phyloP scores from a whole-genome alignment of 1,140 invertebrate genomes.

The Akabosia matsudoensis region DNA sequence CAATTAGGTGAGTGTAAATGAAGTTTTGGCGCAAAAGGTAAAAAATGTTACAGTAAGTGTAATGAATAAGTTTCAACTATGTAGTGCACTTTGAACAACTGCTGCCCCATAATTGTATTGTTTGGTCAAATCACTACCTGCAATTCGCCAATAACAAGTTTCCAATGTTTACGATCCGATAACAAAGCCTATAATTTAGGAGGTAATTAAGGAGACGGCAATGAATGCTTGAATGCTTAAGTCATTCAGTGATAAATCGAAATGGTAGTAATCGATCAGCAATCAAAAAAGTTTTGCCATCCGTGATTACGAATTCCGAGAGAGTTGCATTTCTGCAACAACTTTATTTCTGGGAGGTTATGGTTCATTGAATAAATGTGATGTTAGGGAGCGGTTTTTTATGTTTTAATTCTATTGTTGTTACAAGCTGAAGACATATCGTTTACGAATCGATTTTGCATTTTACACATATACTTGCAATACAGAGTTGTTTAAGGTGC shows the following conservation, averaged over 20 bases:
- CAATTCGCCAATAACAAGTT: neutral
- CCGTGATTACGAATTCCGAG: no score
- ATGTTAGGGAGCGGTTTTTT: conserved; percentile 1
- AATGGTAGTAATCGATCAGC: conserved; percentile 1
- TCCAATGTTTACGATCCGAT: neutral
- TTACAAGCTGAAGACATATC: no score
- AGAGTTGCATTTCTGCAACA: no score
- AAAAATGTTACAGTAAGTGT: neutral
- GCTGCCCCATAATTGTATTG: neutral
- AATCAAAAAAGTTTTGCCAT: neutral
- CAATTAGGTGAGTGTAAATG: neutral
- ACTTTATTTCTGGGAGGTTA: neutral
- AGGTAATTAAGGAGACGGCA: conserved; percentile 12
- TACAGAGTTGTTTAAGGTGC: no score
- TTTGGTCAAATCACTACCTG: neutral
- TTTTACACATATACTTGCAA: no score
- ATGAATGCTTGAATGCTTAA: neutral
- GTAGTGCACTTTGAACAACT: neutral
- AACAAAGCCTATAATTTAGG: conserved; percentile 8
- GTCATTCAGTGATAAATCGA: neutral
- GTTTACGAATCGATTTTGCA: no score
- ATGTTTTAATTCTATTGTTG: neutral
- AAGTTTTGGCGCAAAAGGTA: neutral
- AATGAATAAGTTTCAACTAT: no score
- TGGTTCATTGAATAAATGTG: neutral